These are phyloP conservation scores for Orthosia gracilis DNA, from an alignment of 2,888 invertebrate genomes.

Conservation along the genomic window DNA sequence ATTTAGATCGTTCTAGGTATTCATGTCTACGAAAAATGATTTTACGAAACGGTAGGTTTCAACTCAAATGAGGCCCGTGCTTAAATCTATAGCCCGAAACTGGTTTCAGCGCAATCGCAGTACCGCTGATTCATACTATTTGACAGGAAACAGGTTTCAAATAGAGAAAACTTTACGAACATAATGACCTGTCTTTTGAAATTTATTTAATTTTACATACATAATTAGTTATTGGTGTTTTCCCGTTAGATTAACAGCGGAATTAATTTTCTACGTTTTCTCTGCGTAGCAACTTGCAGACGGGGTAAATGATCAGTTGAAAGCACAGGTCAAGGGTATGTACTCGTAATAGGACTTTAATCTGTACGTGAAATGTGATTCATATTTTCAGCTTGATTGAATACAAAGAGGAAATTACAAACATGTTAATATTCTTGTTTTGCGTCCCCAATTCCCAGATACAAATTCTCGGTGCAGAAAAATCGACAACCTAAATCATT, in stretches of 20 bases:
- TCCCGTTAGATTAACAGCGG: constrained; percentile 33
- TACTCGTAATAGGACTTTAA: neutral
- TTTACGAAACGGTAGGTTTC: constrained; percentile 59
- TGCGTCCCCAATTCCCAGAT: constrained; percentile 22
- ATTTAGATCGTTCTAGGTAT: neutral
- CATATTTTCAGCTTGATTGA: neutral
- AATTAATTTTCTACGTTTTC: constrained; percentile 19
- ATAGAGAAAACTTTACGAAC: constrained; percentile 63
- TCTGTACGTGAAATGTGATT: neutral
- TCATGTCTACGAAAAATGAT: constrained; percentile 9
- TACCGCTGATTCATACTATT: constrained; percentile 71
- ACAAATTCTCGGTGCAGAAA: constrained; percentile 21
- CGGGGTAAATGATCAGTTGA: constrained; percentile 33
- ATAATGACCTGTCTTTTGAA: constrained; percentile 47
- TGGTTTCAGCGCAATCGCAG: constrained; percentile 73
- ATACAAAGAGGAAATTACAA: neutral
- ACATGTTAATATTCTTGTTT: neutral
- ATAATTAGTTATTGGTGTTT: constrained; percentile 34
- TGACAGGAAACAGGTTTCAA: constrained; percentile 72
- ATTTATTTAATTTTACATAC: constrained; percentile 42
- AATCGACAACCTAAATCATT: constrained; percentile 18
- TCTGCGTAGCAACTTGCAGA: constrained; percentile 9
- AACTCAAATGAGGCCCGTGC: constrained; percentile 70
- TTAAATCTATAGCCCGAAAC: constrained; percentile 78
- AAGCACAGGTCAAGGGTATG: constrained; percentile 40